Evolutionary conservation across 2,797 vertebrate species (phyloP), one percentile per base, ranked within the genome.

Genomic region (Dryobates pubescens): DNA sequence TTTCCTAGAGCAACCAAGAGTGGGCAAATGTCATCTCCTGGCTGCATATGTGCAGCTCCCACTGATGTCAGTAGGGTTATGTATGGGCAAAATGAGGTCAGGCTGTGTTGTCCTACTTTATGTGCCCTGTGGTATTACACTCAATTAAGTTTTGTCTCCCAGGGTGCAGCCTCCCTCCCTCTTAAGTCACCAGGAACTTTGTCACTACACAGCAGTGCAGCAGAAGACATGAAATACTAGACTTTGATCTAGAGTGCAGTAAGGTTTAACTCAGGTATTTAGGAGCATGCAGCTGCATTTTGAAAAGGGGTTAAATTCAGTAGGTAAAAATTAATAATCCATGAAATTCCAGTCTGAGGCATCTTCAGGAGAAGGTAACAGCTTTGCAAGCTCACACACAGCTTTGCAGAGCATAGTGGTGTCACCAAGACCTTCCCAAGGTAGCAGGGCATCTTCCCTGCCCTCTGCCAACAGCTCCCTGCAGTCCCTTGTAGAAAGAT

Each of bases 101-200:
- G 91, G 82, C 56, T 69, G 58, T 69, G 85, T 88, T 96, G 95
- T 88, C 95, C 94, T 96, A 96, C 96, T 96, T 96, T 96, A 92
- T 1, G 58, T 95, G 94, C 95, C 95, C 94, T 79, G 92, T 95
- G 93, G 94, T 95, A 95, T 96, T 95, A 59, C 83, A 95, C 90
- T 96, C 95, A 96, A 96, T 96, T 96, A 95, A 95, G 85, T 95
- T 96, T 94, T 90, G 91, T 95, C 95, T 96, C 96, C 85, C 94
- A 94, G 92, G 95, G 92, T 75, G 5, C 91, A 89, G 89, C 81
- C 87, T 96, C 92, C 47, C 92, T 96, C 77, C 75, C 90, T 57
- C 87, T 95, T 82, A 93, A 95, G 91, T 92, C 89, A 94, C 85
- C 80, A 70, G 94, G 77, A 96, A 86, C 90, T 95, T 95, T 93